A percentile compares a stretch with the other conserved stretches of the same genome.
Conservation (phyloP, 2,888 invertebrate genomes). For the Pachliopta kotzebuea region DNA sequence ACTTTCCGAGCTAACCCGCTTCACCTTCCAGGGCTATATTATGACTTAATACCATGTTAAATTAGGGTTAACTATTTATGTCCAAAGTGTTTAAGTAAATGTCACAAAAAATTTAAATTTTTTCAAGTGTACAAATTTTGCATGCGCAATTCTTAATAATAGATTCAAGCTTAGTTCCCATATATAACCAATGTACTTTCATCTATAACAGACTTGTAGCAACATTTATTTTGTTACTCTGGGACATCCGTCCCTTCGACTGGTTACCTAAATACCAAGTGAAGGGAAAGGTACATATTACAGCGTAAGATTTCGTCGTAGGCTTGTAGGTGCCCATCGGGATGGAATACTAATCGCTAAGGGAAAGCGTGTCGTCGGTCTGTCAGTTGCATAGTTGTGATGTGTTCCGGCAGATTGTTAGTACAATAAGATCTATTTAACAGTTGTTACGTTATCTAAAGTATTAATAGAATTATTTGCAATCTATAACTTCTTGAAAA, state of each 20-base stretch:
- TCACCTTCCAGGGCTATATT: no score
- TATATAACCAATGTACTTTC: no score
- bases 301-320: constrained; percentile 21
- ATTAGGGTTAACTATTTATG: no score
- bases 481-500: no score
- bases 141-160: no score
- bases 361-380: constrained; percentile 25
- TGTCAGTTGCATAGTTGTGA: constrained; percentile 28
- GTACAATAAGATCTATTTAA: not conserved
- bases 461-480: not conserved
- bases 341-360: constrained; percentile 25
- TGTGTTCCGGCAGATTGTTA: constrained; percentile 39
- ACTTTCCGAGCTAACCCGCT: no score
- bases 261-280: constrained; percentile 8
- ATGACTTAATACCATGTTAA: no score
- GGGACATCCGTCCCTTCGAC: not conserved
- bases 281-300: constrained; percentile 25
- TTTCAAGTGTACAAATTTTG: no score
- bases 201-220: not conserved
- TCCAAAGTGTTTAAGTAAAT: no score
- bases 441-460: constrained; percentile 1
- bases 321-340: constrained; percentile 14
- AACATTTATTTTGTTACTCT: not conserved
- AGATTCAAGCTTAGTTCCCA: no score
- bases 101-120: no score